phyloP scores from a whole-genome alignment of 2,113 vertebrate species.

The Pseudopipra pipra region DNA sequence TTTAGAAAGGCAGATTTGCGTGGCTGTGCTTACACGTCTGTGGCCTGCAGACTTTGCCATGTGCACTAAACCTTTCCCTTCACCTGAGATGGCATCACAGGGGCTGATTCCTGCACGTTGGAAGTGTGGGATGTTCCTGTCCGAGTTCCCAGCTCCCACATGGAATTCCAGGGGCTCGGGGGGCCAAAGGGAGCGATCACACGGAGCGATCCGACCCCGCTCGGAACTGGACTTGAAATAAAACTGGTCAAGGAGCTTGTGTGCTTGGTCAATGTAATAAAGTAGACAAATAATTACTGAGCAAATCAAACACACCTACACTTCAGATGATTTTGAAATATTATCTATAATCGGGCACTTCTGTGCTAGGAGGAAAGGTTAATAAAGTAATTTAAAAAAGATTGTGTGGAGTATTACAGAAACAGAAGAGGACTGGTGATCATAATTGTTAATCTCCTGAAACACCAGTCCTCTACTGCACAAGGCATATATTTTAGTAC shows the following conservation, averaged over 20 bases:
- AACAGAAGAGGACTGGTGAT: constrained; percentile 79
- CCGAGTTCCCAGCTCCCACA: background rate
- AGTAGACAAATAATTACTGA: constrained; percentile 85
- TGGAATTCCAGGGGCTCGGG: constrained; percentile 20
- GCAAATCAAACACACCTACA: constrained; percentile 85
- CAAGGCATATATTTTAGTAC: constrained; percentile 68
- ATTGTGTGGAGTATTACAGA: constrained; percentile 84
- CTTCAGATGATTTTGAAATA: constrained; percentile 85
- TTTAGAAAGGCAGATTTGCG: constrained; percentile 37
- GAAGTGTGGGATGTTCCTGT: background rate
- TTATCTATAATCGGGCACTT: constrained; percentile 86
- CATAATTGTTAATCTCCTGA: constrained; percentile 84
- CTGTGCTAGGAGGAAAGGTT: constrained; percentile 85
- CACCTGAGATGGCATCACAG: background rate
- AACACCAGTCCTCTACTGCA: constrained; percentile 71
- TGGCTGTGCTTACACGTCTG: background rate
- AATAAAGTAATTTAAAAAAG: constrained; percentile 88
- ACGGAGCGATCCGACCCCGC: constrained; percentile 51
- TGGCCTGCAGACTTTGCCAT: background rate
- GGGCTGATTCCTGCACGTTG: background rate
- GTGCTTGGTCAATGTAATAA: constrained; percentile 80
- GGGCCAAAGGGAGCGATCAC: constrained; percentile 8
- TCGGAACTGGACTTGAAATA: constrained; percentile 78
- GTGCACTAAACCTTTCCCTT: background rate
- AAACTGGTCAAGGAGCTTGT: constrained; percentile 77